Conservation (phyloP, 2,888 invertebrate genomes). For the Coelopa pilipes region DNA sequence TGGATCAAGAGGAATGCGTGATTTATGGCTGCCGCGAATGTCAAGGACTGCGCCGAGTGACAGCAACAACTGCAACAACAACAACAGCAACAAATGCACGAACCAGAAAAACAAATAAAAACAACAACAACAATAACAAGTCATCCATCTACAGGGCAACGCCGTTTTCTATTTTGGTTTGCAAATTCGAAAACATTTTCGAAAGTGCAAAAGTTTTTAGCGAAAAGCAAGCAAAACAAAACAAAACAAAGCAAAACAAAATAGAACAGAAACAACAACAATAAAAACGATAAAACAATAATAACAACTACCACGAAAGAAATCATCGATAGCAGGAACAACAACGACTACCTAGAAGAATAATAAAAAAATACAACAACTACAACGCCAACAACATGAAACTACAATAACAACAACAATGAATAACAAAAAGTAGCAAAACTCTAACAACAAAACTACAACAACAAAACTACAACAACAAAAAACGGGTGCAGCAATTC, state of each 20-base stretch:
- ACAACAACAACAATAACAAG: background rate
- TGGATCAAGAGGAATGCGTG: slow-evolving; percentile 45
- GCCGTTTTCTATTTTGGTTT: slow-evolving; percentile 13
- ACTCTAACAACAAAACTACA: too few species aligned
- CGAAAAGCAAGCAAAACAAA: slow-evolving; percentile 1
- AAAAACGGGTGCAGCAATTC: background rate
- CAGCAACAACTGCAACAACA: slow-evolving; percentile 3
- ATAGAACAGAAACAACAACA: too few species aligned
- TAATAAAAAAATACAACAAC: background rate
- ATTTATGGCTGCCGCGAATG: slow-evolving; percentile 44
- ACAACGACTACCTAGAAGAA: background rate
- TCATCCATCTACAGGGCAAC: background rate
- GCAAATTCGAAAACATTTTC: slow-evolving; percentile 15
- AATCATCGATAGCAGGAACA: too few species aligned
- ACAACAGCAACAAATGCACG: slow-evolving; percentile 6
- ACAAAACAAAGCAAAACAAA: too few species aligned
- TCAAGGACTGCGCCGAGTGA: slow-evolving; percentile 40
- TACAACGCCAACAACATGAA: background rate
- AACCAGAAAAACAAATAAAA: background rate
- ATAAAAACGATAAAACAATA: too few species aligned
- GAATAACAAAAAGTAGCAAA: too few species aligned
- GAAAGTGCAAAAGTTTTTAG: slow-evolving; percentile 16
- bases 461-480: too few species aligned
- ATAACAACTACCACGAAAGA: too few species aligned
- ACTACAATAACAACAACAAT: background rate